Evolutionary conservation across 2,888 invertebrate species (phyloP), one percentile per base, ranked within the genome.

Genomic region (Cetonia aurata): DNA sequence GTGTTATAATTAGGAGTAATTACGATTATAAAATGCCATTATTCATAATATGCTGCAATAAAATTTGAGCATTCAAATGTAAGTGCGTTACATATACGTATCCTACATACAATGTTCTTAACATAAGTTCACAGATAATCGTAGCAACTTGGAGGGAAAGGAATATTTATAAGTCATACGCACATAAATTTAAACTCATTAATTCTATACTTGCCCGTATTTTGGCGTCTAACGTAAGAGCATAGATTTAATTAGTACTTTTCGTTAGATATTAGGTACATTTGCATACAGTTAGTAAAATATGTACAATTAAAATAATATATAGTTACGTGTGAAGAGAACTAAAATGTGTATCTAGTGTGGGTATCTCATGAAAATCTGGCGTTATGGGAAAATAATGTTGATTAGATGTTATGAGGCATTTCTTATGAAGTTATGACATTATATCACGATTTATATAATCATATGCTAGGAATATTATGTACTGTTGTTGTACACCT

Each of bases 1-100:
- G 48, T 42, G 69, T 44, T 57, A 67, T 72, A 72, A 72, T 72
- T 72, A 72, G 53, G 69, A 67, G 69, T 72, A 72, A 72, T 72
- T 71, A 71, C 65, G 62, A 69, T 69, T 69, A 71, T 71, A 71
- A 71, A 68, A 62, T 69, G 67, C 67, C 57, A 59, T 70, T 55
- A 68, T 59, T 71, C 60, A 53, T 70, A 67, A 67, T 57, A 46
- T 62, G 65, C 65, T 56, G 66, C 70, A 70, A 66, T 70, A 70
- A 70, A 69, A 56, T 66, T 70, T 55, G 48, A 50, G 67, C 53
- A 71, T 71, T 71, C 69, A 67, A 67, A 67, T 67, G 56, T 62
- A 62, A 33, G 62, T 31, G n/a, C 46, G 46, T n/a, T 62, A 48
- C 33, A 41, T 57, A 15, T 42, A 50, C 44, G 33, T 62, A 50